Percentiles rank a stretch among this genome's conserved stretches.
phyloP scores from a whole-genome alignment of 2,888 invertebrate species.

The Catocala fraxini region DNA sequence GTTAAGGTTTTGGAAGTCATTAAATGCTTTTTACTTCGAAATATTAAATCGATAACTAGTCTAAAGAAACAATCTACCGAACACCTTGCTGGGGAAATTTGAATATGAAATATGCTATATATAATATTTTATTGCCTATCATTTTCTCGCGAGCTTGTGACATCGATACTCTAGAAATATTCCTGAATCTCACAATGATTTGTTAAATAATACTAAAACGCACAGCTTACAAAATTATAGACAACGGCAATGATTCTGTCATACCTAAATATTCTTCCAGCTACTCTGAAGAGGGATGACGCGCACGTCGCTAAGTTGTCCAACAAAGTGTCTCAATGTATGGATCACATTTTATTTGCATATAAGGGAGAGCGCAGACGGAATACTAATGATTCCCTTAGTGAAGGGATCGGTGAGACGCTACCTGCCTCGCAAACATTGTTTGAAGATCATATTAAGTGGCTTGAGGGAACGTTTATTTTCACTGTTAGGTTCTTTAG shows the following conservation, averaged over 20 bases:
- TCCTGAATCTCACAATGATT: too few species aligned
- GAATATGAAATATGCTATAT: too few species aligned
- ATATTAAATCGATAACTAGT: too few species aligned
- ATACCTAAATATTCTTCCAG: constrained; percentile 1
- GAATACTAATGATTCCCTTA: constrained; percentile 35
- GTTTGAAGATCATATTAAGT: constrained; percentile 4
- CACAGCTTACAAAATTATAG: neutral
- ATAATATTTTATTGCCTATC: too few species aligned
- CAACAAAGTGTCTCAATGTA: constrained; percentile 30
- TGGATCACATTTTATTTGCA: constrained; percentile 41
- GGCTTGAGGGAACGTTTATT: neutral
- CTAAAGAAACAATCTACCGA: too few species aligned
- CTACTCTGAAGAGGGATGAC: neutral
- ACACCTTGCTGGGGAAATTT: too few species aligned
- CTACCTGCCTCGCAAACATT: constrained; percentile 21
- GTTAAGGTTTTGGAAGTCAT: too few species aligned
- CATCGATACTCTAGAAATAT: too few species aligned
- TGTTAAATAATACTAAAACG: too few species aligned
- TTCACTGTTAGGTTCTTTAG: neutral
- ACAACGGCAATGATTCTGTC: neutral
- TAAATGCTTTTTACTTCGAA: too few species aligned
- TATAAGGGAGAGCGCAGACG: constrained; percentile 12
- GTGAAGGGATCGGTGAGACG: constrained; percentile 10
- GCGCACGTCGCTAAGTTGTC: constrained; percentile 21
- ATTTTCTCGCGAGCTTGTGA: too few species aligned